These are phyloP conservation scores for Cyclina sinensis DNA, from an alignment of 1,140 invertebrate species.

Conservation along the genomic window DNA sequence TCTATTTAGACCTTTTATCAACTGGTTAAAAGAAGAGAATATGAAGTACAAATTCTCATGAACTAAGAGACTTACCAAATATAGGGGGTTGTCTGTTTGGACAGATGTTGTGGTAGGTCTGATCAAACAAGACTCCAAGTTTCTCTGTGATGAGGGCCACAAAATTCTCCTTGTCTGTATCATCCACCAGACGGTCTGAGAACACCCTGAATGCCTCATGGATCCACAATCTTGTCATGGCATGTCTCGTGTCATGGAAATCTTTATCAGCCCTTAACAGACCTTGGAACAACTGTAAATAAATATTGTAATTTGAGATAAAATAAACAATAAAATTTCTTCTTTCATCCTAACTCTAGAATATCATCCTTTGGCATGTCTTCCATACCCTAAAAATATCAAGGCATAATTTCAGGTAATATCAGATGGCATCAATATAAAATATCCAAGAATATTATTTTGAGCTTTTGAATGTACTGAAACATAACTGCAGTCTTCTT, in stretches of 20 bases:
- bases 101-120: conserved; percentile 93
- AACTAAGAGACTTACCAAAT: conserved; percentile 89
- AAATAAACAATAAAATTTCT: too few species aligned
- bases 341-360: too few species aligned
- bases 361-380: too few species aligned
- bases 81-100: conserved; percentile 91
- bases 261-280: conserved; percentile 92
- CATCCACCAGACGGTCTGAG: conserved; percentile 92
- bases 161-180: conserved; percentile 93
- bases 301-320: too few species aligned
- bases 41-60: neutral
- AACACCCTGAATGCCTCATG: conserved; percentile 94
- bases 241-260: conserved; percentile 90
- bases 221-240: conserved; percentile 93
- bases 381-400: too few species aligned
- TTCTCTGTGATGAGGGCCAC: conserved; percentile 90
- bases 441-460: too few species aligned
- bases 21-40: too few species aligned
- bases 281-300: conserved; percentile 90
- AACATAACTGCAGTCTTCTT: too few species aligned
- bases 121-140: conserved; percentile 92
- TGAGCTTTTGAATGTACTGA: too few species aligned
- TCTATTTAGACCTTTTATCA: too few species aligned
- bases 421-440: too few species aligned
- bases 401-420: too few species aligned